Conservation (phyloP, 2,888 invertebrate species). For the Napeogenes inachia region DNA sequence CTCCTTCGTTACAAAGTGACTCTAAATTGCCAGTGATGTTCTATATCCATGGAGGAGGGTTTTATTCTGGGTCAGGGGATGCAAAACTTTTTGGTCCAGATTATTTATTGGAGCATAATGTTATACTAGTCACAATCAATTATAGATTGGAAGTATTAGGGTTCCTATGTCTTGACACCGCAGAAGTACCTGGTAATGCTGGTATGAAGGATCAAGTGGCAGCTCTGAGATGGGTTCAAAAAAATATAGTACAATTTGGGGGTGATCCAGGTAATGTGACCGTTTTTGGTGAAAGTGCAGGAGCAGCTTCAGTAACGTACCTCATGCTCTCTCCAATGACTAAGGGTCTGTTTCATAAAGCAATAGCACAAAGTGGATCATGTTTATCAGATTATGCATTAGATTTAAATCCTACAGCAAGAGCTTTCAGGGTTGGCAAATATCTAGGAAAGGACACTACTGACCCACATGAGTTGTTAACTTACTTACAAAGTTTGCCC, state of each 20-base stretch:
- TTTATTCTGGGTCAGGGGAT: conserved; percentile 46
- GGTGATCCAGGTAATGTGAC: conserved; percentile 48
- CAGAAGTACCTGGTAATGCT: conserved; percentile 53
- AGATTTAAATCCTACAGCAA: conserved; percentile 22
- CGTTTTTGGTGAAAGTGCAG: conserved; percentile 55
- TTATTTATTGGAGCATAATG: conserved; percentile 50
- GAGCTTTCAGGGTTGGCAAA: conserved; percentile 37
- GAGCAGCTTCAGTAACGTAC: conserved; percentile 48
- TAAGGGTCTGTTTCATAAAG: conserved; percentile 48
- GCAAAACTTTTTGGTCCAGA: conserved; percentile 47
- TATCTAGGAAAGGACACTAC: conserved; percentile 35
- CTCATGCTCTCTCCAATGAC: conserved; percentile 55
- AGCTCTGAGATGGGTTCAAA: conserved; percentile 45
- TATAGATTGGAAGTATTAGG: conserved; percentile 55
- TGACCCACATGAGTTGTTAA: conserved; percentile 32
- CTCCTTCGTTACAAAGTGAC: conserved; percentile 34
- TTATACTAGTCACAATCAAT: conserved; percentile 57
- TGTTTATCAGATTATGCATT: conserved; percentile 38
- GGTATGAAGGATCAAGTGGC: conserved; percentile 53
- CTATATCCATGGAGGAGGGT: conserved; percentile 57
- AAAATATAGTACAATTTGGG: conserved; percentile 46
- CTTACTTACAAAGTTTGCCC: conserved; percentile 36
- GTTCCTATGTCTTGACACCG: conserved; percentile 44
- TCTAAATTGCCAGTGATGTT: conserved; percentile 53
- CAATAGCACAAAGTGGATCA: conserved; percentile 50